Percentiles rank a stretch among this genome's conserved stretches.
Conservation (phyloP, 2,113 vertebrate genomes). For the Macrotis lagotis region DNA sequence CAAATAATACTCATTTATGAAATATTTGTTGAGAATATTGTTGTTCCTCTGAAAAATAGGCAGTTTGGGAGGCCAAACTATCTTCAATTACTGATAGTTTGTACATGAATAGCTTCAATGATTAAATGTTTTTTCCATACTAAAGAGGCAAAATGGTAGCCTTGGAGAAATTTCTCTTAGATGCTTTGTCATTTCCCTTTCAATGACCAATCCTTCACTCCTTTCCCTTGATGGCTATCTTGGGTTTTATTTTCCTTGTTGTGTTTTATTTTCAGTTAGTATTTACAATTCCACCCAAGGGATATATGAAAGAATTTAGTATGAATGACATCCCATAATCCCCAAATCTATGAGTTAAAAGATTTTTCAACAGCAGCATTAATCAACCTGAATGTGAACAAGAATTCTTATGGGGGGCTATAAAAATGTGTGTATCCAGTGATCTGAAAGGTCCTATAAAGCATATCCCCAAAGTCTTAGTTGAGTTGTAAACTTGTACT, state of each 20-base stretch:
- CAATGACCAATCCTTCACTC: background rate
- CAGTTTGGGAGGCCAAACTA: background rate
- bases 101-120: background rate
- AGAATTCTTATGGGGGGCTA: background rate
- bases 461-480: background rate
- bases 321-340: background rate
- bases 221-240: background rate
- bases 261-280: background rate
- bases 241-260: background rate
- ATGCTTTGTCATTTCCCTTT: background rate
- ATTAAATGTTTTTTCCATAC: conserved; percentile 24
- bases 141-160: conserved; percentile 27
- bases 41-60: background rate
- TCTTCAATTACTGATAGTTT: background rate
- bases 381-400: background rate
- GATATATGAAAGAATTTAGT: background rate
- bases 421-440: background rate
- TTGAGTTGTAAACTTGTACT: background rate
- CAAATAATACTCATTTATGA: background rate
- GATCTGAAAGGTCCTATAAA: background rate
- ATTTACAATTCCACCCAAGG: background rate
- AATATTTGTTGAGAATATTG: background rate
- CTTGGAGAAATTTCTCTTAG: background rate
- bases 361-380: background rate
- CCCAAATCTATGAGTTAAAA: background rate